phyloP scores from a whole-genome alignment of 2,888 invertebrate genomes.

The Tupiocoris notatus region DNA sequence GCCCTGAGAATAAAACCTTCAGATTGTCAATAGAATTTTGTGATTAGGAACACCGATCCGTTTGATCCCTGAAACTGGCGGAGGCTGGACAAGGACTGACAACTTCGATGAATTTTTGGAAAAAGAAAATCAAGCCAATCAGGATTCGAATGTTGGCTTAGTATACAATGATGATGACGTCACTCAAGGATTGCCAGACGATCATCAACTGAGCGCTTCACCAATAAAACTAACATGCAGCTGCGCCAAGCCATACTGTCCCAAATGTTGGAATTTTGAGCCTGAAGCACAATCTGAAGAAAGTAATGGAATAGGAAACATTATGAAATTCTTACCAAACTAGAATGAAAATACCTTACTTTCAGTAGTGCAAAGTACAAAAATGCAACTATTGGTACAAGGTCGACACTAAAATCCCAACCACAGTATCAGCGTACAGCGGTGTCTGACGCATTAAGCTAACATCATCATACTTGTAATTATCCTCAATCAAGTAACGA shows the following conservation, averaged over 20 bases:
- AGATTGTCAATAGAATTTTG: too few species aligned
- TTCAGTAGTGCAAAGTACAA: too few species aligned
- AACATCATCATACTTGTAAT: too few species aligned
- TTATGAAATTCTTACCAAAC: background rate
- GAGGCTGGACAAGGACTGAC: constrained; percentile 23
- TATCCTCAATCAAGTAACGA: too few species aligned
- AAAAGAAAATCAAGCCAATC: background rate
- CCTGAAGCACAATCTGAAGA: constrained; percentile 4
- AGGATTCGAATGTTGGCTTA: background rate
- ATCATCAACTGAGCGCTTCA: background rate
- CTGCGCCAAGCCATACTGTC: constrained; percentile 19
- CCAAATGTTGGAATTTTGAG: background rate
- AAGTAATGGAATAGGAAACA: background rate
- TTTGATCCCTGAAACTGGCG: background rate
- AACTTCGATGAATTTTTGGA: background rate
- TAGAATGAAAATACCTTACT: too few species aligned
- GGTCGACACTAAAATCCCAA: too few species aligned
- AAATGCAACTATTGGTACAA: too few species aligned
- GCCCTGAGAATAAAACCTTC: too few species aligned
- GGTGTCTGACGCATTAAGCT: too few species aligned
- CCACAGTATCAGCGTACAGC: too few species aligned
- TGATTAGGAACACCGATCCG: background rate
- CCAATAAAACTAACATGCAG: background rate
- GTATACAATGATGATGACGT: background rate
- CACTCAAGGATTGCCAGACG: background rate